These are phyloP conservation scores for Rhimphoctona megacephalus DNA, from an alignment of 2,888 invertebrate genomes.

Conservation along the genomic window DNA sequence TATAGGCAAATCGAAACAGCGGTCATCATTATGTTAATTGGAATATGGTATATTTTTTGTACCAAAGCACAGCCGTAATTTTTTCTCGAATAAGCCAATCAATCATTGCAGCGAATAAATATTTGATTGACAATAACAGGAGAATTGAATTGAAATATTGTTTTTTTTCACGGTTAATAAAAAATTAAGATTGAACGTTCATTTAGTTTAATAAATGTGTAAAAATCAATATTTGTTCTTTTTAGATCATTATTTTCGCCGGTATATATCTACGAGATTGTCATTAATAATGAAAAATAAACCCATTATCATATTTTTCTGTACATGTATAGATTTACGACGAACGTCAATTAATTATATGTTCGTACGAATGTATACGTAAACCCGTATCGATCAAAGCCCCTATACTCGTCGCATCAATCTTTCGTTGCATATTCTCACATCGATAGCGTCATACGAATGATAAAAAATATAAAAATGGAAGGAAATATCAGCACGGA, in stretches of 20 bases:
- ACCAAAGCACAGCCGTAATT: background rate
- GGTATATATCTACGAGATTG: background rate
- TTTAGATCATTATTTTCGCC: background rate
- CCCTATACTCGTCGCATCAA: slow-evolving; percentile 4
- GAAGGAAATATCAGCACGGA: slow-evolving; percentile 2
- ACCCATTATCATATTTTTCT: background rate
- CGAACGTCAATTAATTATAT: slow-evolving; percentile 19
- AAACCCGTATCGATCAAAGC: slow-evolving; percentile 28
- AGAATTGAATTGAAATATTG: background rate
- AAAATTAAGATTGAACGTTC: background rate
- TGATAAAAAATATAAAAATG: slow-evolving; percentile 21
- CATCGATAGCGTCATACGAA: slow-evolving; percentile 32
- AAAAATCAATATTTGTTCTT: background rate
- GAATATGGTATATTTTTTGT: background rate
- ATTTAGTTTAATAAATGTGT: background rate
- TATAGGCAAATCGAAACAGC: background rate
- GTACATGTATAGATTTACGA: slow-evolving; percentile 8
- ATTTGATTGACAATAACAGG: background rate
- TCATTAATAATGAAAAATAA: slow-evolving; percentile 5
- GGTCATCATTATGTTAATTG: background rate
- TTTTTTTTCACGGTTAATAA: background rate
- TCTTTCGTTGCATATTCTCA: slow-evolving; percentile 17
- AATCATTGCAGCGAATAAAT: background rate
- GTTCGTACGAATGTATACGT: background rate
- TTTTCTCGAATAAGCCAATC: background rate